phyloP scores from a whole-genome alignment of 2,797 vertebrate genomes.

The Peromyscus aztecus region DNA sequence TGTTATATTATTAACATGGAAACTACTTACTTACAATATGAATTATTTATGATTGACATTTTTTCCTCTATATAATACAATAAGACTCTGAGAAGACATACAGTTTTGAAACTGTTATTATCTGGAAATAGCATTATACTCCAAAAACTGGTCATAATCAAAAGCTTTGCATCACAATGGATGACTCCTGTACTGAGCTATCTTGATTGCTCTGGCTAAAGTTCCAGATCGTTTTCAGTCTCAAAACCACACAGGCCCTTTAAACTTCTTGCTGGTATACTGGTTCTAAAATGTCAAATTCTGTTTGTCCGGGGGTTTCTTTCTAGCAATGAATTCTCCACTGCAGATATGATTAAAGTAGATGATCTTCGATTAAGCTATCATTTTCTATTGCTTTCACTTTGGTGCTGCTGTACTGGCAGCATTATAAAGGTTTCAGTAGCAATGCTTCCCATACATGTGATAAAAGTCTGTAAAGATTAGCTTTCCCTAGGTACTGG shows the following conservation, averaged over 20 bases:
- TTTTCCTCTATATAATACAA: background rate
- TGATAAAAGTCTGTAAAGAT: constrained; percentile 75
- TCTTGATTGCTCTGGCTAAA: background rate
- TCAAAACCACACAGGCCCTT: background rate
- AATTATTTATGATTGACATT: constrained; percentile 8
- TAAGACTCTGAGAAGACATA: background rate
- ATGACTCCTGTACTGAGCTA: background rate
- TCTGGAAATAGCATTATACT: background rate
- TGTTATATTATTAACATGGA: constrained; percentile 9
- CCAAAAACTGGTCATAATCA: constrained; percentile 17
- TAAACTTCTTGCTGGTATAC: background rate
- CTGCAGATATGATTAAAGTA: constrained; percentile 68
- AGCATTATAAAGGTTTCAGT: constrained; percentile 63
- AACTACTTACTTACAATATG: background rate
- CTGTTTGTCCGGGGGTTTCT: constrained; percentile 65
- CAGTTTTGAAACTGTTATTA: background rate
- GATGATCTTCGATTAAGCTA: constrained; percentile 68
- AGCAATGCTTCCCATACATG: constrained; percentile 61
- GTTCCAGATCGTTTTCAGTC: background rate
- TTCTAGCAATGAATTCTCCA: constrained; percentile 53
- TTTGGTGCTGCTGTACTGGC: background rate
- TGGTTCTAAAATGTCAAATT: constrained; percentile 67
- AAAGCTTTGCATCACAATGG: background rate
- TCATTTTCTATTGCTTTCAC: constrained; percentile 41
- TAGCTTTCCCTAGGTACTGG: constrained; percentile 3